Evolutionary conservation across 2,797 vertebrate species (phyloP), one percentile per base, ranked within the genome.

Genomic region (Mastacembelus armatus): DNA sequence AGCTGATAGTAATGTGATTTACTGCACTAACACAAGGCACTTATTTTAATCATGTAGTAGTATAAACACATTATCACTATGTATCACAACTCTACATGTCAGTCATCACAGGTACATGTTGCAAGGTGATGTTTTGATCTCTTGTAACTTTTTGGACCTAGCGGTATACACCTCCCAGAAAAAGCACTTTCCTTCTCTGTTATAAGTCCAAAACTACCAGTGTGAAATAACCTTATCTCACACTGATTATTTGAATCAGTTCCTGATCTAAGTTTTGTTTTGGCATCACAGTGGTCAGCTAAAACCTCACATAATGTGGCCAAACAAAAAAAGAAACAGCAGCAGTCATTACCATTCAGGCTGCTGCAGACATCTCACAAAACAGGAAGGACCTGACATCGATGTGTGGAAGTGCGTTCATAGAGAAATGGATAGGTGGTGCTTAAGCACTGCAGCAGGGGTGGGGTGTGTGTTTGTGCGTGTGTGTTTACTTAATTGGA

Each of bases 351-450:
- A 89, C 80, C 55, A 39, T 39, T 79, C 14, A 65, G 74, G 57
- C 77, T 9, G 16, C 65, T 45, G 42, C 78, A 82, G 80, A 81
- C 38, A 42, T 68, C 59, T 85, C 71, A 79, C 84, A 88, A 91
- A 89, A 89, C 88, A 91, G 88, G 89, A 92, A 90, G 84, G 75
- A 66, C 68, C 66, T 38, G 33, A 78, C 59, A 61, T 63, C 8
- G 38, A 51, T 21, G 35, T 27, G 71, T 86, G 82, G 88, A 89
- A 85, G 77, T 76, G 49, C 5, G 27, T 64, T 77, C 70, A 60
- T 18, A 65, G 44, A 78, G 63, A 12, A 55, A 70, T 6, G 55
- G 19, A 70, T 48, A 71, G 54, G 68, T 56, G 54, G 67, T 60
- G 60, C 32, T 55, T 21, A 16, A 45, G 54, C 62, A 56, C 21